phyloP scores from a whole-genome alignment of 2,888 invertebrate species.

The Liodrosophila aerea region DNA sequence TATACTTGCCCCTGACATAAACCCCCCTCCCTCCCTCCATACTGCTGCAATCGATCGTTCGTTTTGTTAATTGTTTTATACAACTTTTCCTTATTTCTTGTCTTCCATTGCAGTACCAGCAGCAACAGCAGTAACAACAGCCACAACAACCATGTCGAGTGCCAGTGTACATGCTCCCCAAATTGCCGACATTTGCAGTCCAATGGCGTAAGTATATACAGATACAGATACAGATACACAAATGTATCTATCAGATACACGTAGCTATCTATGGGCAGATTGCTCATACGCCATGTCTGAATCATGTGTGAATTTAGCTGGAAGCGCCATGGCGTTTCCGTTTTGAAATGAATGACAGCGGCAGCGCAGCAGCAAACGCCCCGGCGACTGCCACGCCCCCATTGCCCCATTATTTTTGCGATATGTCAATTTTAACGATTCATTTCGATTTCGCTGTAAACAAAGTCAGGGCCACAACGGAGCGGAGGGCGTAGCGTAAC shows the following conservation, averaged over 20 bases:
- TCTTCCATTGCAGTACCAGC: conserved; percentile 80
- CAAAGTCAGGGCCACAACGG: conserved; percentile 59
- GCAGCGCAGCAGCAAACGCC: conserved; percentile 27
- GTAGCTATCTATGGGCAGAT: conserved; percentile 40
- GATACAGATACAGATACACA: background rate
- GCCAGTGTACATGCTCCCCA: conserved; percentile 84
- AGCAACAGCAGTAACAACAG: conserved; percentile 72
- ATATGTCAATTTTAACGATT: conserved; percentile 23
- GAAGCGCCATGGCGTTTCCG: conserved; percentile 46
- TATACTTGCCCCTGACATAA: conserved; percentile 49
- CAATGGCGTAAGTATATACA: conserved; percentile 79
- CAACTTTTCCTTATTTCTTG: conserved; percentile 46
- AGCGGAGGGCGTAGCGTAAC: conserved; percentile 14
- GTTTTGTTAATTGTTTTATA: conserved; percentile 26
- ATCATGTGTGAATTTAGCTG: conserved; percentile 55
- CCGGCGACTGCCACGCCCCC: background rate
- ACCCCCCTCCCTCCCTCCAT: conserved; percentile 7
- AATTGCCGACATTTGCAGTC: conserved; percentile 82
- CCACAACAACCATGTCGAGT: conserved; percentile 84
- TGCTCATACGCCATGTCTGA: conserved; percentile 62
- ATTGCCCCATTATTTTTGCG: background rate
- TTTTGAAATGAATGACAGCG: conserved; percentile 52
- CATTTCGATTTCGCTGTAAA: conserved; percentile 48
- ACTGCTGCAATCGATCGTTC: background rate
- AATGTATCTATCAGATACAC: conserved; percentile 2